Evolutionary conservation across 2,888 invertebrate genomes (phyloP).

Genomic region (Hydraecia micacea): DNA sequence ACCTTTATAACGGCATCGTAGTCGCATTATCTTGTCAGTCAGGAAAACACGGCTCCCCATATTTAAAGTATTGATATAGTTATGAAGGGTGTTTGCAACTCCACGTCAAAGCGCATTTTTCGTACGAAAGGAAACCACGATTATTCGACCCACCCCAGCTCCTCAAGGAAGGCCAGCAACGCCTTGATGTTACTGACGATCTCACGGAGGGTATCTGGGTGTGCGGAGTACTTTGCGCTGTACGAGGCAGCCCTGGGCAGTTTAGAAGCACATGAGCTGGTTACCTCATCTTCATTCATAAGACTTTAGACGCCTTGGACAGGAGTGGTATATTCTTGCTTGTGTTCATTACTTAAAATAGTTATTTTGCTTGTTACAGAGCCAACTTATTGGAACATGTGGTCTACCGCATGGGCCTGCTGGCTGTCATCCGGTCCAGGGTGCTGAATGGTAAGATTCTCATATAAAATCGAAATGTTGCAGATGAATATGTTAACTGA

Average conservation of each 20-base stretch:
- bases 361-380: constrained; percentile 89
- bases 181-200: no score
- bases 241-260: no score
- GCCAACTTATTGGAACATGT: constrained; percentile 96
- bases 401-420: constrained; percentile 97
- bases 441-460: constrained; percentile 92
- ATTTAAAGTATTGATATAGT: no score
- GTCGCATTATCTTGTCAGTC: neutral
- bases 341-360: neutral
- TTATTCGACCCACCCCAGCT: no score
- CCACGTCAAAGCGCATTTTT: no score
- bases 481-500: neutral
- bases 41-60: neutral
- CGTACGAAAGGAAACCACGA: no score
- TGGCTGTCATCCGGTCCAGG: constrained; percentile 97
- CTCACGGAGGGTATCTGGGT: no score
- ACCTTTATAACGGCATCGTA: neutral
- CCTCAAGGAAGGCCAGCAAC: no score
- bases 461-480: neutral
- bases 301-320: neutral
- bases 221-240: no score
- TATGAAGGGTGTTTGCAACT: no score
- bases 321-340: no score
- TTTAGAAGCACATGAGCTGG: neutral
- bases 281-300: no score